These are phyloP conservation scores for Hypolimnas misippus DNA, from an alignment of 2,888 invertebrate species.

Conservation along the genomic window DNA sequence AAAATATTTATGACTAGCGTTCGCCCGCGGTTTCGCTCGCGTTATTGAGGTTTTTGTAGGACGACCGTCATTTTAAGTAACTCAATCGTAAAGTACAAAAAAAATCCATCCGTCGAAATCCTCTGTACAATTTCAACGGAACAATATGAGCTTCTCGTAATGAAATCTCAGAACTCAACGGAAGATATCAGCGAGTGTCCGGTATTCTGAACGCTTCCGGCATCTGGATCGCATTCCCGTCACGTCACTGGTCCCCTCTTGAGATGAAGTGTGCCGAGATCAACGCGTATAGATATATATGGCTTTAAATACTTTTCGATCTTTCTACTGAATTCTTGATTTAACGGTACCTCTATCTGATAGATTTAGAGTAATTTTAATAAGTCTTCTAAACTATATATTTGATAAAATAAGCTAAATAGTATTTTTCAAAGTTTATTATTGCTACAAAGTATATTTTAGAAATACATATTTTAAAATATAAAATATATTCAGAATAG, in stretches of 20 bases:
- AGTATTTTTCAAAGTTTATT: no score
- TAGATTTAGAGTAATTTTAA: no score
- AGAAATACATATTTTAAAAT: no score
- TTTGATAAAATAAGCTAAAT: no score
- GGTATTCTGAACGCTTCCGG: constrained; percentile 50
- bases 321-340: not conserved
- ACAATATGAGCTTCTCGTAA: constrained; percentile 19
- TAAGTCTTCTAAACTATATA: no score
- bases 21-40: no score
- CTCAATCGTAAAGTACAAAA: no score
- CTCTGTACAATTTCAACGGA: not conserved
- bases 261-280: constrained; percentile 24
- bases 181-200: constrained; percentile 48
- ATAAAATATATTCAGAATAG: no score
- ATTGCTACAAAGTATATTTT: no score
- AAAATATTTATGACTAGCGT: no score
- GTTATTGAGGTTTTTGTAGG: no score
- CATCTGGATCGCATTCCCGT: constrained; percentile 62
- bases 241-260: constrained; percentile 53
- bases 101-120: not conserved
- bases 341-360: not conserved
- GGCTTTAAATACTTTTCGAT: constrained; percentile 4
- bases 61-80: no score
- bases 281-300: constrained; percentile 4
- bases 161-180: constrained; percentile 39